Evolutionary conservation across 2,797 vertebrate species (phyloP).

Genomic region (Sparus aurata): DNA sequence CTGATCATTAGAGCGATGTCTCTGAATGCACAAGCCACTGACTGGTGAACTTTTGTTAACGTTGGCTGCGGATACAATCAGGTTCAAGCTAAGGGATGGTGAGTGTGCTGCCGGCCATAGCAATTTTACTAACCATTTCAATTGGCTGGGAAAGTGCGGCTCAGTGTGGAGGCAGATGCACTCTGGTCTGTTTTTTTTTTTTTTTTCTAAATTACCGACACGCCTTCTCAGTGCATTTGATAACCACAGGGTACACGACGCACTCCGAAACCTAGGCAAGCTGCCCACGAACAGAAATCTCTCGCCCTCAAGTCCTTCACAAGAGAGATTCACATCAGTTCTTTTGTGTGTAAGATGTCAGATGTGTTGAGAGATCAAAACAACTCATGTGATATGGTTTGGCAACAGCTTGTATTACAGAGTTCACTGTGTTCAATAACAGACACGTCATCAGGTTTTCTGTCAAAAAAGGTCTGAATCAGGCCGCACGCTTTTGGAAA

Average conservation of each 20-base stretch:
- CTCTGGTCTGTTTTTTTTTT: slow-evolving; percentile 13
- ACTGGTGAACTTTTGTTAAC: not conserved
- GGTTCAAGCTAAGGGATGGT: not conserved
- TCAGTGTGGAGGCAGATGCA: slow-evolving; percentile 7
- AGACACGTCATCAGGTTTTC: not conserved
- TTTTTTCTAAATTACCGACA: slow-evolving; percentile 21
- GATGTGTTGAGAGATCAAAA: slow-evolving; percentile 12
- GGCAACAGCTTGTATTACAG: not conserved
- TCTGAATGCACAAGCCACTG: not conserved
- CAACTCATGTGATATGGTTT: not conserved
- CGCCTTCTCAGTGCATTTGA: slow-evolving; percentile 12
- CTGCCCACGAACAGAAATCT: slow-evolving; percentile 10
- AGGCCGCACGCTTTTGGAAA: not conserved
- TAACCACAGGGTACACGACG: not conserved
- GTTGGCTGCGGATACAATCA: slow-evolving; percentile 2
- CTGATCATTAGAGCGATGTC: slow-evolving; percentile 5
- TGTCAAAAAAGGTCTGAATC: not conserved
- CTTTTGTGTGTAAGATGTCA: slow-evolving; percentile 3
- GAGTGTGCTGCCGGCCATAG: not conserved
- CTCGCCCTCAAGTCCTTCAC: not conserved
- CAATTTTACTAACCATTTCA: slow-evolving; percentile 9
- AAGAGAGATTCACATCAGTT: slow-evolving; percentile 6
- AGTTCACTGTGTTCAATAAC: not conserved
- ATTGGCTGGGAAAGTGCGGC: slow-evolving; percentile 7
- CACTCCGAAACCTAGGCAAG: slow-evolving; percentile 15